phyloP scores from a whole-genome alignment of 2,888 invertebrate genomes.

The Cryptocephalus moraei region DNA sequence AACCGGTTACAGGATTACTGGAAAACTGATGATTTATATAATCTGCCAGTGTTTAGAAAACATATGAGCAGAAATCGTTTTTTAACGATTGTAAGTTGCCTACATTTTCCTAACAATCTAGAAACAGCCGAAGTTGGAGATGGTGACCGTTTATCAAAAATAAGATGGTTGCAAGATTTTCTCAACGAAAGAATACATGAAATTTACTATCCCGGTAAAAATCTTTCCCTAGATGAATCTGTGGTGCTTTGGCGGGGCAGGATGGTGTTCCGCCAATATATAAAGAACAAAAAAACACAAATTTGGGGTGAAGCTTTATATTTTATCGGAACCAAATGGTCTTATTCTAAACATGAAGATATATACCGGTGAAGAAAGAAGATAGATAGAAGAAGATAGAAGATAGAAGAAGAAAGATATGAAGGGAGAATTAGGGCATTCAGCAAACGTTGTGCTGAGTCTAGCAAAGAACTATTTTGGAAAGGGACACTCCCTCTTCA shows the following conservation, averaged over 20 bases:
- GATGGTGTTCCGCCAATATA: too few relatives aligned
- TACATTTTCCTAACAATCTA: background rate
- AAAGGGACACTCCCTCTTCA: constrained; percentile 2
- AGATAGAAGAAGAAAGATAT: too few relatives aligned
- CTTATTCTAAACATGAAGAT: background rate
- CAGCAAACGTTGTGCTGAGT: constrained; percentile 2
- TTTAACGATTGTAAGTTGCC: too few relatives aligned
- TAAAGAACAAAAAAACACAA: too few relatives aligned
- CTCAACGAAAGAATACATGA: too few relatives aligned
- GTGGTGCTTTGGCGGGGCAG: too few relatives aligned
- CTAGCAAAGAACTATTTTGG: too few relatives aligned
- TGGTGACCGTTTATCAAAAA: background rate
- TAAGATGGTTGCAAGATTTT: background rate
- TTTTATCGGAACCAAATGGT: constrained; percentile 2
- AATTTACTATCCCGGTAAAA: background rate
- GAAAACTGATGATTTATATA: too few relatives aligned
- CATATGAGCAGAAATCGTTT: constrained; percentile 1
- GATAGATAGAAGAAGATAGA: too few relatives aligned
- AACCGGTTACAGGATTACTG: too few relatives aligned
- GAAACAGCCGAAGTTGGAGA: background rate
- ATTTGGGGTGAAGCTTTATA: constrained; percentile 1
- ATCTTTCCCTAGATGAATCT: too few relatives aligned
- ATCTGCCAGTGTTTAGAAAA: background rate
- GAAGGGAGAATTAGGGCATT: constrained; percentile 3
- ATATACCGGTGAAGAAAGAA: constrained; percentile 1